phyloP scores from a whole-genome alignment of 2,888 invertebrate genomes.

The Tortrix viridana region DNA sequence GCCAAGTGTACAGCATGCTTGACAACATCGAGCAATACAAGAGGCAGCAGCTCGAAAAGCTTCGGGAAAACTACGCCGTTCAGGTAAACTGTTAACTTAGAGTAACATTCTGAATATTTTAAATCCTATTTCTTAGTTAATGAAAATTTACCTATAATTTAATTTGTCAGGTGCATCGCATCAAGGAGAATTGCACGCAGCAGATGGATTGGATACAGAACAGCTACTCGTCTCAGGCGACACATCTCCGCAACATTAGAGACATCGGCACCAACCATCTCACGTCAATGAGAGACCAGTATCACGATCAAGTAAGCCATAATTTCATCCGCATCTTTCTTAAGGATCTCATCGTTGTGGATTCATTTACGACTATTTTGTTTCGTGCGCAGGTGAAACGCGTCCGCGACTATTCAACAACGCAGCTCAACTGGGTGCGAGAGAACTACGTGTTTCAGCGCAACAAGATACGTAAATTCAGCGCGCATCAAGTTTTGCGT shows the following conservation, averaged over 20 bases:
- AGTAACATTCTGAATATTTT: not conserved
- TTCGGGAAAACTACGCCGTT: constrained; percentile 95
- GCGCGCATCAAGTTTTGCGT: constrained; percentile 94
- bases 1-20: constrained; percentile 93
- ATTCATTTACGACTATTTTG: constrained; percentile 1
- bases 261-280: constrained; percentile 96
- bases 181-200: constrained; percentile 96
- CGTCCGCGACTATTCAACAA: constrained; percentile 95
- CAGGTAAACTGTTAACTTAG: constrained; percentile 84
- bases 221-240: constrained; percentile 95
- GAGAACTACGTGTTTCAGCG: constrained; percentile 98
- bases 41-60: constrained; percentile 92
- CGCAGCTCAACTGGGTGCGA: constrained; percentile 96
- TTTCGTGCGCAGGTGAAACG: constrained; percentile 89
- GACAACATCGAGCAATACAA: constrained; percentile 96
- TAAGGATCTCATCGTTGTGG: not conserved
- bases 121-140: constrained; percentile 1
- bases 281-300: constrained; percentile 94
- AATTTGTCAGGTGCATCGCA: constrained; percentile 89
- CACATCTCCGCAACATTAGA: constrained; percentile 93
- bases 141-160: constrained; percentile 6
- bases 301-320: constrained; percentile 92
- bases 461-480: constrained; percentile 96
- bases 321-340: too few relatives aligned
- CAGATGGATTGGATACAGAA: constrained; percentile 97